phyloP scores from a whole-genome alignment of 2,113 vertebrate species.

The Bubo bubo region DNA sequence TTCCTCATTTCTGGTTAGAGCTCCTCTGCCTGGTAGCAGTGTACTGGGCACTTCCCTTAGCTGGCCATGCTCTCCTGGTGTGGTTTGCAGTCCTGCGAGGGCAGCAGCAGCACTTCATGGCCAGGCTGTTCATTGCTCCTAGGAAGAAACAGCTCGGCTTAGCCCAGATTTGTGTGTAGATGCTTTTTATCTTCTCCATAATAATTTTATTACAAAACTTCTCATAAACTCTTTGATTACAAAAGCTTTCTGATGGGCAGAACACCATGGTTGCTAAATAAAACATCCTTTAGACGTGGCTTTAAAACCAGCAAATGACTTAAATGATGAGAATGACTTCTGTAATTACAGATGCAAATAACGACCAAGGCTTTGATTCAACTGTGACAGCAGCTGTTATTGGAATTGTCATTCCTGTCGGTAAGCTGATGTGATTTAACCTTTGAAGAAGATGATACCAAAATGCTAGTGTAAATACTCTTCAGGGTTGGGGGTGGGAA shows the following conservation, averaged over 20 bases:
- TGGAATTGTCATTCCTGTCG: constrained; percentile 91
- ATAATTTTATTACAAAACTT: not conserved
- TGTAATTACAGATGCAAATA: constrained; percentile 82
- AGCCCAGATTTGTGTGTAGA: rapidly evolving
- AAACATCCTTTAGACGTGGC: not conserved
- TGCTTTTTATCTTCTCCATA: rapidly evolving
- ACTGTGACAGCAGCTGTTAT: constrained; percentile 92
- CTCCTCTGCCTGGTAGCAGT: not conserved
- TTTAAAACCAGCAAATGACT: not conserved
- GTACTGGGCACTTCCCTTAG: rapidly evolving
- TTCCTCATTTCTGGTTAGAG: not conserved
- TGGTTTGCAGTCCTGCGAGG: rapidly evolving
- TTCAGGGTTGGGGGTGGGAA: not conserved
- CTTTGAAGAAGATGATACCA: not conserved
- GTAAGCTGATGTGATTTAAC: constrained; percentile 76
- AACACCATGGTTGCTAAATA: not conserved
- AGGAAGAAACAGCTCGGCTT: not conserved
- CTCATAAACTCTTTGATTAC: not conserved
- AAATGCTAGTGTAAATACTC: not conserved
- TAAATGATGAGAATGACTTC: constrained; percentile 3
- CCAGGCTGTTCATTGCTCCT: rapidly evolving
- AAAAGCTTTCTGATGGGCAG: not conserved
- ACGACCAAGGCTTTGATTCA: constrained; percentile 86
- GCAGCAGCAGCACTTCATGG: not conserved
- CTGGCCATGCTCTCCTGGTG: not conserved